Percentiles rank a stretch among this genome's conserved stretches.
These are phyloP conservation scores for Thelaira solivaga DNA, from an alignment of 2,888 invertebrate genomes.

Conservation along the genomic window DNA sequence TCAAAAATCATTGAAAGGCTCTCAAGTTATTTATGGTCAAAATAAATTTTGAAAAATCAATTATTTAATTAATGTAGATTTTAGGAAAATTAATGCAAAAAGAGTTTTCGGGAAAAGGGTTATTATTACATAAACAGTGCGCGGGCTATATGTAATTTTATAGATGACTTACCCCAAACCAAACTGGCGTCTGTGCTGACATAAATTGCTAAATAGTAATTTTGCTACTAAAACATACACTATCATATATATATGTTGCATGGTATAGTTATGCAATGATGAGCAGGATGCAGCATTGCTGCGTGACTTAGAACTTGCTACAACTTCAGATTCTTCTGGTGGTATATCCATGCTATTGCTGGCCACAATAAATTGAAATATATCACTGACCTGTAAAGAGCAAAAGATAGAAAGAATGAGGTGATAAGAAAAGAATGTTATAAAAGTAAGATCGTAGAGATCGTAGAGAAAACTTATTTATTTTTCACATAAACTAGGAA, in stretches of 20 bases:
- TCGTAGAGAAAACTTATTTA: neutral
- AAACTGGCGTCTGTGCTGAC: conserved; percentile 66
- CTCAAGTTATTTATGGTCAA: no score
- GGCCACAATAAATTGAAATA: conserved; percentile 82
- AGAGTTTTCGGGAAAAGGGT: neutral
- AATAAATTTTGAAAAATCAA: conserved; percentile 15
- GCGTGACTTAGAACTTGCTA: conserved; percentile 77
- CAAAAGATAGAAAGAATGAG: neutral
- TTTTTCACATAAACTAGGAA: neutral
- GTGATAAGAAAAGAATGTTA: neutral
- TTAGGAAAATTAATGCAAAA: neutral
- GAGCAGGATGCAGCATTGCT: conserved; percentile 69
- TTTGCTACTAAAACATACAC: conserved; percentile 61
- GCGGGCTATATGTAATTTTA: neutral
- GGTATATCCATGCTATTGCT: conserved; percentile 74
- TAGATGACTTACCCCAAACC: conserved; percentile 69
- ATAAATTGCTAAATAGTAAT: conserved; percentile 65
- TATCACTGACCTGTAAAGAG: conserved; percentile 81
- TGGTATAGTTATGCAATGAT: conserved; percentile 59
- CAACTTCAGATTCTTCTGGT: conserved; percentile 77
- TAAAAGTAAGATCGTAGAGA: no score
- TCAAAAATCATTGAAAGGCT: no score
- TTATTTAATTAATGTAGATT: conserved; percentile 16
- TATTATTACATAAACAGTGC: no score
- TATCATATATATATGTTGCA: conserved; percentile 46